Evolutionary conservation across 2,797 vertebrate species (phyloP).

Genomic region (Tinamus major): DNA sequence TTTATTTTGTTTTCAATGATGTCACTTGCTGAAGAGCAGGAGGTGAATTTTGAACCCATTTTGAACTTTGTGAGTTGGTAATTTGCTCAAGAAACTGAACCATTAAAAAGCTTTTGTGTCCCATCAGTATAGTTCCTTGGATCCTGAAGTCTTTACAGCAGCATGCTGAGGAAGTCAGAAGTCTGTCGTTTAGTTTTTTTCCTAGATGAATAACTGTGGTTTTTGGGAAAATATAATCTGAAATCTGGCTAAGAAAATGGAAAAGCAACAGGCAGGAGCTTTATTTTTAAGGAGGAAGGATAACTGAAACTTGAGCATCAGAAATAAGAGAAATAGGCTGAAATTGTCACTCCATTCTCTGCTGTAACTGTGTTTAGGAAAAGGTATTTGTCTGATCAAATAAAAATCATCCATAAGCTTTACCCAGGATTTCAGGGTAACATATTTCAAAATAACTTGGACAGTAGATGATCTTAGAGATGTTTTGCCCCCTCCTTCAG

Average conservation of each 20-base stretch:
- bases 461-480: neutral
- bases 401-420: neutral
- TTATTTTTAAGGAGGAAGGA: slow-evolving; percentile 2
- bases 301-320: neutral
- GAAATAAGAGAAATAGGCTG: neutral
- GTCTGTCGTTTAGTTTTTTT: slow-evolving; percentile 36
- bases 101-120: slow-evolving; percentile 35
- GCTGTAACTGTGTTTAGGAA: neutral
- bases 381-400: neutral
- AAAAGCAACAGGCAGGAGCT: neutral
- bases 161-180: slow-evolving; percentile 30
- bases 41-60: slow-evolving; percentile 27
- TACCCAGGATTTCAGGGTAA: neutral
- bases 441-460: neutral
- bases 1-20: neutral
- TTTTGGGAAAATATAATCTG: slow-evolving; percentile 19
- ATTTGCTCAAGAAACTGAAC: slow-evolving; percentile 43
- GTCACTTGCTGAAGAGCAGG: neutral
- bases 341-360: neutral
- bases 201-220: slow-evolving; percentile 22
- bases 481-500: neutral
- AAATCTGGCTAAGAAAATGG: slow-evolving; percentile 23
- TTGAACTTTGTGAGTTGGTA: neutral
- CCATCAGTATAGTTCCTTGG: slow-evolving; percentile 15
- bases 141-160: slow-evolving; percentile 31